phyloP scores from a whole-genome alignment of 2,113 vertebrate species.

The Collichthys lucidus region DNA sequence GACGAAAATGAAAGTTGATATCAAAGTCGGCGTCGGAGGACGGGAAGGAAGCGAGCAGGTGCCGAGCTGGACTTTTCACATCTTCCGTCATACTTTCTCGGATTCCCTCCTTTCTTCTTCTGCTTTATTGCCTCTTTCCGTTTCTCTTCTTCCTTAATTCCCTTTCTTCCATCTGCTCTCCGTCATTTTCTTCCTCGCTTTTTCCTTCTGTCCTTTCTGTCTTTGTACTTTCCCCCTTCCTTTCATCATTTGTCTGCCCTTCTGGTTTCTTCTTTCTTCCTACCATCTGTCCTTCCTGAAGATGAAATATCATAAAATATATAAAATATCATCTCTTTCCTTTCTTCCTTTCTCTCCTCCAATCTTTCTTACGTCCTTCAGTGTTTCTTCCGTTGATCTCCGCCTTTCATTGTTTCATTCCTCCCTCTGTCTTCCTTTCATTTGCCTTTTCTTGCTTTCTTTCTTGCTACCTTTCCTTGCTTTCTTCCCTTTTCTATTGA shows the following conservation, averaged over 20 bases:
- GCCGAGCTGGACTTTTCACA: neutral
- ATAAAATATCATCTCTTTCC: neutral
- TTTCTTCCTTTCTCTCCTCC: neutral
- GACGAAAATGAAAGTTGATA: neutral
- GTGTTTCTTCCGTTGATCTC: neutral
- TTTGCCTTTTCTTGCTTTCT: neutral
- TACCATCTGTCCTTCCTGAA: neutral
- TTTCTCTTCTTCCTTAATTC: neutral
- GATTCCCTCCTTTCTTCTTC: neutral
- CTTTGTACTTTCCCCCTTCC: neutral
- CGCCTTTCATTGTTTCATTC: neutral
- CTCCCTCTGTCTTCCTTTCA: neutral
- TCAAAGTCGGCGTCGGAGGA: neutral
- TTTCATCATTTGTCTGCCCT: neutral
- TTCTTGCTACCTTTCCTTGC: neutral
- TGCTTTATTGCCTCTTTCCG: neutral
- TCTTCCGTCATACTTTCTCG: neutral
- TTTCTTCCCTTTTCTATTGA: neutral
- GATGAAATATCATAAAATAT: neutral
- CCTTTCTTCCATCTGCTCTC: too few species aligned
- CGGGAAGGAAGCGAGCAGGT: neutral
- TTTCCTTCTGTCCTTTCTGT: too few species aligned
- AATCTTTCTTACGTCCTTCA: neutral
- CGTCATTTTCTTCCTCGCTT: neutral
- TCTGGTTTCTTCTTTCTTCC: neutral